These are phyloP conservation scores for Cryptophagus acutangulus DNA, from an alignment of 2,888 invertebrate genomes.

Conservation along the genomic window DNA sequence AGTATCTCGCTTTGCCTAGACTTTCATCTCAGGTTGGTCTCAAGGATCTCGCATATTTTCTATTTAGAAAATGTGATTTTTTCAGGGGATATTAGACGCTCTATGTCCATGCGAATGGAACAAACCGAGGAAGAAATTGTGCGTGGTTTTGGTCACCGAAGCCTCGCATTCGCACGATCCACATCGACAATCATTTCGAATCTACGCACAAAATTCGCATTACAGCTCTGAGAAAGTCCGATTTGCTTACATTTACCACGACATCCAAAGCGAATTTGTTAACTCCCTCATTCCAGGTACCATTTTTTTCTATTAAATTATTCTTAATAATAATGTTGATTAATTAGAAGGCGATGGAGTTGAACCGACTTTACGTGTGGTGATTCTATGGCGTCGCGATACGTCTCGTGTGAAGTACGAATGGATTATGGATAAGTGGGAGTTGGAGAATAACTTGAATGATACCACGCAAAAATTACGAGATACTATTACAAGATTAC, in stretches of 20 bases:
- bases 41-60: no score
- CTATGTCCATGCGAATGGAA: constrained; percentile 88
- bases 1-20: constrained; percentile 80
- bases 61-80: constrained; percentile 13
- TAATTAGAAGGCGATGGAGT: constrained; percentile 54
- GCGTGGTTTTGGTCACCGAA: constrained; percentile 75
- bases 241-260: constrained; percentile 85
- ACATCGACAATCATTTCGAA: constrained; percentile 64
- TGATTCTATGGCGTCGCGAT: constrained; percentile 87
- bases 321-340: constrained; percentile 1
- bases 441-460: constrained; percentile 56
- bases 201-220: constrained; percentile 64
- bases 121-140: constrained; percentile 65
- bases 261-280: constrained; percentile 78
- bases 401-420: constrained; percentile 83
- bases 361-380: constrained; percentile 71
- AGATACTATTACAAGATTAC: constrained; percentile 63
- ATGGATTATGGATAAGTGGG: constrained; percentile 76
- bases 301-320: background rate
- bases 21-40: constrained; percentile 80
- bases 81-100: constrained; percentile 66
- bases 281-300: constrained; percentile 63
- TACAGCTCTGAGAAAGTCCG: constrained; percentile 66
- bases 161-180: constrained; percentile 55
- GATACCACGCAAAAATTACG: constrained; percentile 70